A percentile compares a stretch with the other conserved stretches of the same genome.
These are phyloP conservation scores for Sorex maritimensis DNA, from an alignment of 2,797 vertebrate genomes.

Conservation along the genomic window DNA sequence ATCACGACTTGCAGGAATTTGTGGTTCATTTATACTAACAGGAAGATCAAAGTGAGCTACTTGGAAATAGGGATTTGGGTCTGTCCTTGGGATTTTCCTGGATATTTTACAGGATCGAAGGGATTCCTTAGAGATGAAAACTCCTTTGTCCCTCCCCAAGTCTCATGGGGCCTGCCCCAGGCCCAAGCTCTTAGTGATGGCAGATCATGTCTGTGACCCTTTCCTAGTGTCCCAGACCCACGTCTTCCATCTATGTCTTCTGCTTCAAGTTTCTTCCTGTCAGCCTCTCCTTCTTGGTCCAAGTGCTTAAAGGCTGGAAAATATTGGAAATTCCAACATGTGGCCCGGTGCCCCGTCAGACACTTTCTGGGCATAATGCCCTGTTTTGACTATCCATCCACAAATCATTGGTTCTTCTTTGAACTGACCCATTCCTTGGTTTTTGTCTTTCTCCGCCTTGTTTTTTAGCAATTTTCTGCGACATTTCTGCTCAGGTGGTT, in stretches of 20 bases:
- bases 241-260: not conserved
- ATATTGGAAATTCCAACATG: not conserved
- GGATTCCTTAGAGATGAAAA: not conserved
- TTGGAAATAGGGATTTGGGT: not conserved
- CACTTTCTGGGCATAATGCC: not conserved
- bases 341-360: not conserved
- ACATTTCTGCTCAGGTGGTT: not conserved
- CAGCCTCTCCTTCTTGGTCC: not conserved
- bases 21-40: not conserved
- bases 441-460: not conserved
- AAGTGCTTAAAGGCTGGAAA: not conserved
- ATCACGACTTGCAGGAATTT: no score
- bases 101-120: not conserved
- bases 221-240: not conserved
- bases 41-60: not conserved
- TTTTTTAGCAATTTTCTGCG: not conserved
- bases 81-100: not conserved
- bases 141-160: not conserved
- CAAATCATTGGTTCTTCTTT: not conserved
- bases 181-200: accelerated
- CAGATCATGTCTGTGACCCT: not conserved
- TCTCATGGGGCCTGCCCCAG: not conserved
- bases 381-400: not conserved
- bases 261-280: not conserved
- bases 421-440: not conserved